Evolutionary conservation across 2,113 vertebrate species (phyloP), one percentile per base, ranked within the genome.

Genomic region (Nibea albiflora): DNA sequence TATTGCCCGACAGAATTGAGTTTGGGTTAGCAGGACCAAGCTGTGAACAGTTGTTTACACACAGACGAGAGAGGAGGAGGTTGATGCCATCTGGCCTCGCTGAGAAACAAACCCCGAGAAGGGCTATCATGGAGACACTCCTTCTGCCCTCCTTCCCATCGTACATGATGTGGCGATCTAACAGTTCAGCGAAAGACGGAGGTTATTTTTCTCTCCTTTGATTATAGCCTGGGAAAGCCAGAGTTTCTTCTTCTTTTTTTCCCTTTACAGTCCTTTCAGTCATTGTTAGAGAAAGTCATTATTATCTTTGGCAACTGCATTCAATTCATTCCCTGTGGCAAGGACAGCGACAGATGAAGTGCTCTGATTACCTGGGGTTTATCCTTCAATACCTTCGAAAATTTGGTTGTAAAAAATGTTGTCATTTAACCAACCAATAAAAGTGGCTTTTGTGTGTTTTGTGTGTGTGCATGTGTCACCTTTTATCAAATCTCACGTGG

Each of bases 21-120:
- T 89, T 77, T 73, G 28, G 22, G 64, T 71, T 71, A 57, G 61
- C 80, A 75, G 58, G 22, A 64, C 62, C 69, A 75, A 73, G 57
- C 85, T 81, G 76, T 78, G 68, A 87, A 65, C 60, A 54, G 75
- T 86, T 91, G 83, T 91, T 89, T 80, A 72, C 76, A 81, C 69
- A 79, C 70, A 81, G 60, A 78, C 4, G 10, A 76, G 81, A 85
- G 69, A 81, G 8, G 50, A 81, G 76, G 74, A 88, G 82, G 85
- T 88, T 74, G 85, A 71, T 72, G 24, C 80, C 90, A 90, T 88
- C 85, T 92, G 89, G 80, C 81, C 82, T 78, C 46, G 12, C 75
- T 28, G 75, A 78, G 76, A 83, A 63, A 74, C 49, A 71, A 82
- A 67, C 80, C 60, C 62, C 3, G 19, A 74, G 57, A 72, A 58